phyloP scores from a whole-genome alignment of 2,113 vertebrate genomes.

The Alces alces region DNA sequence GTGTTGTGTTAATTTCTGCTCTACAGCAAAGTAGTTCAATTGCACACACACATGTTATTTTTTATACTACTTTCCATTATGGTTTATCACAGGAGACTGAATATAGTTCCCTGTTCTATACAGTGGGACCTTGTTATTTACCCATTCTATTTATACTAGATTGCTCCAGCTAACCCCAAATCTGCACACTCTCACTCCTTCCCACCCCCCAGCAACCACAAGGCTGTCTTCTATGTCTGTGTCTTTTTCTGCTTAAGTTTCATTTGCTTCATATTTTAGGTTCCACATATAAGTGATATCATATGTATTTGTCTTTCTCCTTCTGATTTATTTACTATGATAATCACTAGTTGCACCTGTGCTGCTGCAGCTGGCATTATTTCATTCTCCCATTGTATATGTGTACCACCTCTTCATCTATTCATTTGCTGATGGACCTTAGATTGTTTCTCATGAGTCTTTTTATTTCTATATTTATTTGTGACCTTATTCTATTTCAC shows the following conservation, averaged over 20 bases:
- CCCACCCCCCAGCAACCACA: neutral
- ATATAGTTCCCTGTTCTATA: neutral
- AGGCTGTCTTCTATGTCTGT: neutral
- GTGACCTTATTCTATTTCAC: neutral
- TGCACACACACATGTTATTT: neutral
- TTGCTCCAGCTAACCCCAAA: neutral
- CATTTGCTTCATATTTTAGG: neutral
- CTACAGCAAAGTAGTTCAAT: neutral
- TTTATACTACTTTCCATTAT: neutral
- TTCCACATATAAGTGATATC: neutral
- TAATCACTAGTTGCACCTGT: neutral
- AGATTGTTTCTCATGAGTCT: neutral
- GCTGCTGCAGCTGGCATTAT: neutral
- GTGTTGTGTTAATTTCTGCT: neutral
- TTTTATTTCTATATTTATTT: neutral
- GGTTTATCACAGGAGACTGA: neutral
- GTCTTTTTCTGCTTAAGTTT: neutral
- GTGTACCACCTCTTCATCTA: neutral
- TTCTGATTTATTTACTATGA: neutral
- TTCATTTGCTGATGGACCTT: neutral
- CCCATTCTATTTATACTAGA: neutral
- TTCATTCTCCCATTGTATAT: neutral
- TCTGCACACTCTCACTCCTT: neutral
- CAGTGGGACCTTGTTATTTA: neutral
- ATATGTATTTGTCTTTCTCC: neutral